Evolutionary conservation across 2,797 vertebrate species (phyloP).

Genomic region (Lepidocolaptes lacrymiger): DNA sequence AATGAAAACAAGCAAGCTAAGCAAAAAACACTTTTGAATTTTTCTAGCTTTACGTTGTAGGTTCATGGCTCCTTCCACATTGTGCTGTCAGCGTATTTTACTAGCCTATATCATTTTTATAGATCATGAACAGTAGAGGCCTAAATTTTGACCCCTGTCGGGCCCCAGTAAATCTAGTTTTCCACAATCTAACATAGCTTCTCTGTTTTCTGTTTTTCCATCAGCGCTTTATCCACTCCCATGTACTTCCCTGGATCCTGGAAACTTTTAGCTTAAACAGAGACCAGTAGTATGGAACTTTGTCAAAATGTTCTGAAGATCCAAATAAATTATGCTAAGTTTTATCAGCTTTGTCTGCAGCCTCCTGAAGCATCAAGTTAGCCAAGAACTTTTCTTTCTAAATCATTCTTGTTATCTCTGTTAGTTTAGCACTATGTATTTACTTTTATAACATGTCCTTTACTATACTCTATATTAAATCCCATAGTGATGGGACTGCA

Average conservation of each 20-base stretch:
- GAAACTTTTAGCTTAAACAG: conserved; percentile 67
- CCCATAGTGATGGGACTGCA: conserved; percentile 46
- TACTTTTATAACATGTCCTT: conserved; percentile 65
- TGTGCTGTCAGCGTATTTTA: conserved; percentile 71
- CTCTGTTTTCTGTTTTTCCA: conserved; percentile 67
- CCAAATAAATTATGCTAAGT: conserved; percentile 59
- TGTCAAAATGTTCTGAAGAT: conserved; percentile 70
- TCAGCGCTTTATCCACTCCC: conserved; percentile 59
- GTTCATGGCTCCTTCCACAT: conserved; percentile 50
- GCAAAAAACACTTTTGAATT: conserved; percentile 57
- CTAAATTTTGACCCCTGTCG: conserved; percentile 65
- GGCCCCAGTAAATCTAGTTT: conserved; percentile 72
- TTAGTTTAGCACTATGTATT: conserved; percentile 70
- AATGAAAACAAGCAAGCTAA: conserved; percentile 53
- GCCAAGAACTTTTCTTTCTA: conserved; percentile 73
- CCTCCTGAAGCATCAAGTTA: conserved; percentile 63
- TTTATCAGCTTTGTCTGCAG: conserved; percentile 64
- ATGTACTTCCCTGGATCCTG: conserved; percentile 46
- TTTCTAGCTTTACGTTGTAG: conserved; percentile 55
- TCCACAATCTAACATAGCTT: conserved; percentile 61
- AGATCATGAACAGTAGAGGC: conserved; percentile 69
- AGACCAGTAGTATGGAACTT: conserved; percentile 67
- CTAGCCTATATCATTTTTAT: conserved; percentile 73
- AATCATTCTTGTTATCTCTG: conserved; percentile 74
- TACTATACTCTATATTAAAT: conserved; percentile 60